Evolutionary conservation across 92 coral and sea anemone genomes (phyloP).

Genomic region (Desmophyllum pertusum): DNA sequence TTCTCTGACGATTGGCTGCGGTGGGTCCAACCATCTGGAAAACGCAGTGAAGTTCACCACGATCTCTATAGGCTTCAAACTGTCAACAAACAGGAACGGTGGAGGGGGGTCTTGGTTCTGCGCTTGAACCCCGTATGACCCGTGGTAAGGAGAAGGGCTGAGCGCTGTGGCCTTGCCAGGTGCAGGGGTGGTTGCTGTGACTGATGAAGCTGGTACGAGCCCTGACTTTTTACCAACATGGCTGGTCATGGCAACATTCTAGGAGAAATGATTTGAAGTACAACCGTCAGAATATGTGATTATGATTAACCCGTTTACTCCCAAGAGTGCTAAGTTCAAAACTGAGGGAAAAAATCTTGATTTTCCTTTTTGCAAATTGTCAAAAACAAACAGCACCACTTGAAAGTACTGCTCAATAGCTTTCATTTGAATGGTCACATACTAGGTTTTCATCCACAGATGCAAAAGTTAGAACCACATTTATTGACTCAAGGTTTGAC

Average conservation of each 20-base stretch:
- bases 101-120: slow-evolving; percentile 90
- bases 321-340: too few relatives aligned
- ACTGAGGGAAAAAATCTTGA: too few relatives aligned
- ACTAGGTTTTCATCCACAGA: too few relatives aligned
- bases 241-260: slow-evolving; percentile 86
- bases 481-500: too few relatives aligned
- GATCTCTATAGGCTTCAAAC: slow-evolving; percentile 84
- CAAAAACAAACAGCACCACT: too few relatives aligned
- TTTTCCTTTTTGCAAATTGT: too few relatives aligned
- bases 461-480: too few relatives aligned
- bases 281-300: background rate
- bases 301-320: too few relatives aligned
- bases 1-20: slow-evolving; percentile 86
- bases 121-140: slow-evolving; percentile 55
- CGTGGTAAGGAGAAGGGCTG: slow-evolving; percentile 89
- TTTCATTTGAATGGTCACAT: too few relatives aligned
- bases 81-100: slow-evolving; percentile 95
- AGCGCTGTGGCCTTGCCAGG: slow-evolving; percentile 81
- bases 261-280: background rate
- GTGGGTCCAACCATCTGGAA: slow-evolving; percentile 95
- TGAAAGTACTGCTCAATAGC: too few relatives aligned
- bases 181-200: slow-evolving; percentile 85
- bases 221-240: slow-evolving; percentile 93
- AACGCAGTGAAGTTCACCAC: slow-evolving; percentile 88
- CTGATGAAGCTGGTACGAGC: slow-evolving; percentile 79